Base-by-base conservation (phyloP, 2,797 vertebrate genomes). In the Orestias chungarensis region DNA sequence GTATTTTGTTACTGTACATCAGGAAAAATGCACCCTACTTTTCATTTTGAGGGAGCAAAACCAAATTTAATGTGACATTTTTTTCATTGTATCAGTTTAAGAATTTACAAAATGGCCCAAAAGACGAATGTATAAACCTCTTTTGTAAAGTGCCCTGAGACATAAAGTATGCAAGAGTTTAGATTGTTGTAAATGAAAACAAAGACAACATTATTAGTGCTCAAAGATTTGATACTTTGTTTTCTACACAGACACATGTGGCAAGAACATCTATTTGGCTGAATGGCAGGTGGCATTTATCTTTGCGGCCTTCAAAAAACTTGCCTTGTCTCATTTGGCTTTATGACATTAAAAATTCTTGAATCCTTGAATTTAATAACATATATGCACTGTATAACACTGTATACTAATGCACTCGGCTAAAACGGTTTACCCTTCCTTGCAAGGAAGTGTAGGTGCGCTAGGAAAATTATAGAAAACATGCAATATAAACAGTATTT, bases 11-110 rank as follows among this genome's bases (percentile, higher is more conserved):
- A 35, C 31, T 71, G 43, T 1, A 52, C 15, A 1, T 64, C 59
- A 50, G 27, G 31, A 20, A 69, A 74, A 76, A 20, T 66, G 55
- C n/a, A 14, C 52, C 25, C 25, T 44, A 49, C 31, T 68, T 15
- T 25, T 44, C 61, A 29, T 46, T 40, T 46, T 70, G 47, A n/a
- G n/a, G n/a, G n/a, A 77, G 66, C 64, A 54, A 59, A 65, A 66
- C 43, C 57, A 50, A 74, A 64, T 23, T 50, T 12, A 62, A 77
- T 33, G 35, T 74, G 76, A 27, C 54, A 49, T 15, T 44, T 66
- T 75, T 70, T 52, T 17, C 43, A 2, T 59, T 40, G 47, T 42
- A 52, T 35, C 17, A n/a, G 62, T n/a, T 66, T 4, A 44, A 23
- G 23, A 18, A 12, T 75, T 29, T 31, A 59, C 18, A 46, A 70